These are phyloP conservation scores for Cancer borealis DNA, from an alignment of 2,888 invertebrate species.

Conservation along the genomic window DNA sequence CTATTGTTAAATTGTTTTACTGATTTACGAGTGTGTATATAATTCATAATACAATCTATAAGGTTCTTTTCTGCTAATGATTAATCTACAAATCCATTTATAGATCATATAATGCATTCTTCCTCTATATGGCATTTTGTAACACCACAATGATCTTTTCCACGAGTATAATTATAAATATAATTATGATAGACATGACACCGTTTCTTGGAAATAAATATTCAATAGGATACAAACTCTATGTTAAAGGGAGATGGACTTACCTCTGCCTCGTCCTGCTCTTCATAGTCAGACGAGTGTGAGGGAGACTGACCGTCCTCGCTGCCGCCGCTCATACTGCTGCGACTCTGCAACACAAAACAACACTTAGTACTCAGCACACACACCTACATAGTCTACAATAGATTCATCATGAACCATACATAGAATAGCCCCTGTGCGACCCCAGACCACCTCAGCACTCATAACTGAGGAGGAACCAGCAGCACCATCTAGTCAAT, in stretches of 20 bases:
- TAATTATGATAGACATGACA: neutral
- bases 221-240: neutral
- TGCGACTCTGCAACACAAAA: slow-evolving; percentile 73
- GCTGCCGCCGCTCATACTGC: slow-evolving; percentile 76
- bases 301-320: slow-evolving; percentile 76
- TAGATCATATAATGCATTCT: neutral
- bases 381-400: neutral
- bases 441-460: neutral
- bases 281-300: slow-evolving; percentile 76
- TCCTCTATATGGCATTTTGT: neutral
- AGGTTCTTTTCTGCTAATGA: neutral
- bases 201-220: neutral
- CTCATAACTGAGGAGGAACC: neutral
- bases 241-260: slow-evolving; percentile 29
- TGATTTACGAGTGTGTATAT: neutral
- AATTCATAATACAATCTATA: neutral
- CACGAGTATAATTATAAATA: neutral
- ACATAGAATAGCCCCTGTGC: too few relatives aligned
- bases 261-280: slow-evolving; percentile 73
- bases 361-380: neutral
- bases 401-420: neutral
- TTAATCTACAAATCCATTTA: neutral
- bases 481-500: neutral
- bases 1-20: neutral
- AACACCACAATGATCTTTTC: neutral